Evolutionary conservation across 2,888 invertebrate genomes (phyloP), one percentile per base, ranked within the genome.

Genomic region (Ormia ochracea): DNA sequence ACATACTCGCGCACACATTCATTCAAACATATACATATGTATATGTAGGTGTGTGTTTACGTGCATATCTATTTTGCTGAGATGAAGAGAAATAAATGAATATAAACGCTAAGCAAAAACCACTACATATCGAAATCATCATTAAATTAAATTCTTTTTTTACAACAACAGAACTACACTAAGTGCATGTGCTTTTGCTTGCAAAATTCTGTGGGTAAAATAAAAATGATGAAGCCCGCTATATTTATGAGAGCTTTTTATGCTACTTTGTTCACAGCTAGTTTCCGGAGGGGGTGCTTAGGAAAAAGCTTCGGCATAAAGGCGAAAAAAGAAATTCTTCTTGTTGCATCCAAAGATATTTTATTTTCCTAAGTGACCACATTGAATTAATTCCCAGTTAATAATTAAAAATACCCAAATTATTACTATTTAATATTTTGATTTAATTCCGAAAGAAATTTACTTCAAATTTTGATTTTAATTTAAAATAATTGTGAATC

Each of bases 241-340:
- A 73, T 33, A 26, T 63, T 50, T 4, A 41, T 19, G 26, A 33
- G 23, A 74, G 78, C 58, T 78, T 78, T 78, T 69, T 72, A n/a
- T n/a, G n/a, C n/a, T n/a, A n/a, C n/a, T 1, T 6, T 50, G 38
- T 58, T 48, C 58, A 48, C 38, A 74, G 58, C 73, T 48, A 19
- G 38, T 54, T 26, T 45, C 58, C 38, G 43, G 45, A 52, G 54
- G 56, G 56, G 48, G 43, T 54, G 54, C 14, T 58, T 50, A 19
- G 26, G 28, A 7, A 48, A 66, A 59, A 66, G 54, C 66, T 69
- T 58, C 59, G n/a, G 21, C 31, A 63, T 38, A 33, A 56, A 23
- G 14, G 41, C n/a, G n/a, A 33, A 69, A 48, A 17, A 33, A 31
- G 12, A 9, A 68, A 61, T 23, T 10, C n/a, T 33, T 52, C n/a